Conservation (phyloP, 2,888 invertebrate species). For the Dasypolia templi region DNA sequence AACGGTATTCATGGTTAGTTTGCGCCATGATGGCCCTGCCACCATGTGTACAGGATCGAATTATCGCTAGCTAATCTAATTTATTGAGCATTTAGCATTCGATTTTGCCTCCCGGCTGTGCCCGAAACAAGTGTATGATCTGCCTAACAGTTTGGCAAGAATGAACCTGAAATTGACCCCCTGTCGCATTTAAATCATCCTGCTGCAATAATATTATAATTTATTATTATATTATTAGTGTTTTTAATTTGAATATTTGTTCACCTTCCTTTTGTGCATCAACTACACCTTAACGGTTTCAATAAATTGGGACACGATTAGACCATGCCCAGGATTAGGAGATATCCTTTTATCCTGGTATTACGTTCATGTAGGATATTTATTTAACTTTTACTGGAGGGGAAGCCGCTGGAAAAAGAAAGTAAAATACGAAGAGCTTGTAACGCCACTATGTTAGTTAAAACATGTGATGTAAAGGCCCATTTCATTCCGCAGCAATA, state of each 20-base stretch:
- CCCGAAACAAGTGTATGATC: not conserved
- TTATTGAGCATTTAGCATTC: too few species aligned
- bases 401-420: not conserved
- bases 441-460: not conserved
- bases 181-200: not conserved
- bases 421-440: not conserved
- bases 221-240: not conserved
- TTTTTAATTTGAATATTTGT: not conserved
- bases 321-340: too few species aligned
- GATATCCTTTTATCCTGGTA: not conserved
- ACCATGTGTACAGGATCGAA: too few species aligned
- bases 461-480: not conserved
- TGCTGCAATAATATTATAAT: too few species aligned
- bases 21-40: too few species aligned
- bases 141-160: not conserved
- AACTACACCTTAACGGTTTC: not conserved
- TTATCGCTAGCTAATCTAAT: too few species aligned
- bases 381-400: not conserved
- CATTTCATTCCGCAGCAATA: conserved; percentile 17
- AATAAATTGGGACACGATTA: not conserved
- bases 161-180: not conserved
- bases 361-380: not conserved
- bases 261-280: not conserved
- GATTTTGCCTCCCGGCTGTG: too few species aligned
- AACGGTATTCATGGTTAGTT: too few species aligned